Conservation (phyloP, 2,888 invertebrate genomes). For the Shargacucullia verbasci region DNA sequence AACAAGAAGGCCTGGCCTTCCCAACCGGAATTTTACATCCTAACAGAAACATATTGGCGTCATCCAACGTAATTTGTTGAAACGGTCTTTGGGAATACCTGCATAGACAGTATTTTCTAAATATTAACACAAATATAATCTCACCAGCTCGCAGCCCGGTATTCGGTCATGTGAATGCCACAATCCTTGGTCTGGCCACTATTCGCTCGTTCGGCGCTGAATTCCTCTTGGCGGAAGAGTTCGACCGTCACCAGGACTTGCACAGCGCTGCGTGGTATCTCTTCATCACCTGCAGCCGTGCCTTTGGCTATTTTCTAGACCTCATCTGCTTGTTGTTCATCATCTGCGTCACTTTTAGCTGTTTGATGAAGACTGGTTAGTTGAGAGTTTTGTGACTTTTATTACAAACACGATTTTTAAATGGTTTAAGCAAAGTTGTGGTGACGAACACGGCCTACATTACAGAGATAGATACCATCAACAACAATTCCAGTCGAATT, state of each 20-base stretch:
- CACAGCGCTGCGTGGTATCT: slow-evolving; percentile 92
- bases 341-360: slow-evolving; percentile 91
- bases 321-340: slow-evolving; percentile 90
- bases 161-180: slow-evolving; percentile 94
- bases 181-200: slow-evolving; percentile 93
- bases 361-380: slow-evolving; percentile 82
- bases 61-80: too few species aligned
- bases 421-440: too few species aligned
- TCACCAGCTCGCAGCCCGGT: slow-evolving; percentile 94
- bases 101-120: too few species aligned
- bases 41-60: too few species aligned
- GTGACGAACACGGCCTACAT: too few species aligned
- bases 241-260: slow-evolving; percentile 89
- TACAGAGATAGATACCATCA: too few species aligned
- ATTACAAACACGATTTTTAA: too few species aligned
- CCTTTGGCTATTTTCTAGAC: slow-evolving; percentile 91
- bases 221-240: slow-evolving; percentile 89
- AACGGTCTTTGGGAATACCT: too few species aligned
- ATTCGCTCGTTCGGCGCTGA: slow-evolving; percentile 94
- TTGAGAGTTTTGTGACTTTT: background rate
- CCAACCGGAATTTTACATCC: too few species aligned
- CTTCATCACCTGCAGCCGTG: slow-evolving; percentile 90
- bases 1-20: too few species aligned
- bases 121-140: slow-evolving; percentile 1
- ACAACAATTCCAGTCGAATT: too few species aligned